phyloP scores from a whole-genome alignment of 2,888 invertebrate species.

The Sclerodermus sp. region DNA sequence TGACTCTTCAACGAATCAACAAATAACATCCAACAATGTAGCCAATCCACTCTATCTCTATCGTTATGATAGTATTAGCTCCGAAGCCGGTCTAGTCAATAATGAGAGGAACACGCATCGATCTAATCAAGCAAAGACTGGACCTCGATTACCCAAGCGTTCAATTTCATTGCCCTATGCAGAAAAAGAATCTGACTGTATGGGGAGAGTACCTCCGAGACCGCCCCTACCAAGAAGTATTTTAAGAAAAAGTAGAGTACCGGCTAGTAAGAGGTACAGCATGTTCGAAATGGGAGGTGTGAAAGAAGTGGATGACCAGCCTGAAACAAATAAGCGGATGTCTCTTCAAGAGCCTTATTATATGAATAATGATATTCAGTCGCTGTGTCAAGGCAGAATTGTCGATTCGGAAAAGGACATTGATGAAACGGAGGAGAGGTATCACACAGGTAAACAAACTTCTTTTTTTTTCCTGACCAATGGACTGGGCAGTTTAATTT shows the following conservation, averaged over 20 bases:
- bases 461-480: no score
- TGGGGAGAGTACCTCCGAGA: constrained; percentile 64
- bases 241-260: constrained; percentile 62
- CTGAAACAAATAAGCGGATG: constrained; percentile 67
- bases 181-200: constrained; percentile 54
- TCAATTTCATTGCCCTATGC: constrained; percentile 65
- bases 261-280: constrained; percentile 65
- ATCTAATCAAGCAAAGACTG: constrained; percentile 25
- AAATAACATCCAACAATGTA: constrained; percentile 57
- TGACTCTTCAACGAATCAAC: constrained; percentile 75
- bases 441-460: constrained; percentile 43
- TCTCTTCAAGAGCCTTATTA: constrained; percentile 78
- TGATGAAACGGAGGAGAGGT: constrained; percentile 52
- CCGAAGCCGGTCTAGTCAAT: constrained; percentile 69
- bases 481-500: no score
- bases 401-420: constrained; percentile 55
- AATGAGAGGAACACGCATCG: constrained; percentile 44
- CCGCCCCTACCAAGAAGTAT: constrained; percentile 76
- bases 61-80: constrained; percentile 77
- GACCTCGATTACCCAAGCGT: constrained; percentile 68
- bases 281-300: constrained; percentile 76
- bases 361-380: constrained; percentile 56
- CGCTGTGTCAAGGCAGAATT: constrained; percentile 38
- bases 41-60: constrained; percentile 75
- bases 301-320: constrained; percentile 58